Evolutionary conservation across 2,888 invertebrate species (phyloP).

Genomic region (Thalpophila matura): DNA sequence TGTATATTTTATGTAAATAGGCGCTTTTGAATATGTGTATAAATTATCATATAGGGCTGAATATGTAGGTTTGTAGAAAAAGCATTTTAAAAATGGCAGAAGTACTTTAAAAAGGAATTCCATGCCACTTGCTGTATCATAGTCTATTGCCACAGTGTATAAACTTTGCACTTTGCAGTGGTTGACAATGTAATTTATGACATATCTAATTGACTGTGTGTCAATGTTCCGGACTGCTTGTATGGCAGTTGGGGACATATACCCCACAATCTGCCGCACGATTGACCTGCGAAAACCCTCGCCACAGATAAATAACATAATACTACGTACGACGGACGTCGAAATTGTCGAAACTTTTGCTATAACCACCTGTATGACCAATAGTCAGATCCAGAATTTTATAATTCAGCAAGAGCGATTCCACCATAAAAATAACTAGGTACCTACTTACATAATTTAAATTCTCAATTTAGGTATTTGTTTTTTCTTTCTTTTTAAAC

Average conservation of each 20-base stretch:
- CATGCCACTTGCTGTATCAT: background rate
- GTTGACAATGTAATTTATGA: no score
- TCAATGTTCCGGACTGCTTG: no score
- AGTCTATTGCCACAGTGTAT: background rate
- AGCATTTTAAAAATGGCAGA: background rate
- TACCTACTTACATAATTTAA: background rate
- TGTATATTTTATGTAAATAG: conserved; percentile 30
- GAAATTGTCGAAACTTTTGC: no score
- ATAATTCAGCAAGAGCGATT: background rate
- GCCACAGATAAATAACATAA: no score
- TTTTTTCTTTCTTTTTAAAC: background rate
- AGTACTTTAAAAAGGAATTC: background rate
- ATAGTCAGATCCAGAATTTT: no score
- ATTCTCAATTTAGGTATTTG: background rate
- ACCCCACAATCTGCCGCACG: no score
- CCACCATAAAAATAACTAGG: background rate
- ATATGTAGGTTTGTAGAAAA: background rate
- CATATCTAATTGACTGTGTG: no score
- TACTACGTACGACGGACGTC: no score
- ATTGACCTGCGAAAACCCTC: no score
- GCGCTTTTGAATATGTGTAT: conserved; percentile 26
- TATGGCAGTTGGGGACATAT: no score
- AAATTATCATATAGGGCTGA: conserved; percentile 7
- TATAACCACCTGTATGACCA: no score
- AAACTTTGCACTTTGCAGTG: no score